Evolutionary conservation across 92 coral and sea anemone genomes (phyloP), one percentile per base, ranked within the genome.

Genomic region (Phenganax stokvisi): DNA sequence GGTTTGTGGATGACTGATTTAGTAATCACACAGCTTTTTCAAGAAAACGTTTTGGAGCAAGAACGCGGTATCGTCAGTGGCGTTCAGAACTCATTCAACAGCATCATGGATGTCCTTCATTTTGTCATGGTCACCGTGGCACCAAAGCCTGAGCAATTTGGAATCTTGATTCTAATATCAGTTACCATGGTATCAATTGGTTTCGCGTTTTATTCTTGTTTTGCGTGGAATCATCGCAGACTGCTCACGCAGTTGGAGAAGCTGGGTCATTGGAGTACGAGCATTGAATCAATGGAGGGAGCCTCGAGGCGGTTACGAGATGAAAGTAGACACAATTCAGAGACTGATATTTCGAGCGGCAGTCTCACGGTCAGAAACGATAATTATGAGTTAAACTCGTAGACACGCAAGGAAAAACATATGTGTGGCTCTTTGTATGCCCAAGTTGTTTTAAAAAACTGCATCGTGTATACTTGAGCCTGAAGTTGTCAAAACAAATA

Each of bases 31-130:
- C 98, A 94, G 82, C 88, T 94, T 15, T 89, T 87, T 53, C 98
- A 94, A 76, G 98, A 94, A 60, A 87, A 83, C 28, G 87, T 94
- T 27, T 84, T 94, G 0, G 92, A 89, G 57, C 89, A 89, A 75
- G 98, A 94, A 81, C 88, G 98, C 57, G 98, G 98, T 47, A 91
- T 92, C 16, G 98, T 94, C 1, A 97, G 94, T 0, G 98, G 97
- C 47, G 89, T 92, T 85, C 98, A 94, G 77, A 90, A 84, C 79
- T 85, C 97, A 0, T 91, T 92, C 67, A 89, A 92, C 83, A 90
- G 93, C 12, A 20, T 85, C 16, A 80, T 90, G 70, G 88, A 89
- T 80, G 86, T 92, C 58, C 12, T 80, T 55, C 92, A 92, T 84
- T 90, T 80, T 80, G 63, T 87, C 7, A 72, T 90, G 29, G 98